Conservation (phyloP, 1,140 invertebrate genomes). For the Drosophila gunungcola region DNA sequence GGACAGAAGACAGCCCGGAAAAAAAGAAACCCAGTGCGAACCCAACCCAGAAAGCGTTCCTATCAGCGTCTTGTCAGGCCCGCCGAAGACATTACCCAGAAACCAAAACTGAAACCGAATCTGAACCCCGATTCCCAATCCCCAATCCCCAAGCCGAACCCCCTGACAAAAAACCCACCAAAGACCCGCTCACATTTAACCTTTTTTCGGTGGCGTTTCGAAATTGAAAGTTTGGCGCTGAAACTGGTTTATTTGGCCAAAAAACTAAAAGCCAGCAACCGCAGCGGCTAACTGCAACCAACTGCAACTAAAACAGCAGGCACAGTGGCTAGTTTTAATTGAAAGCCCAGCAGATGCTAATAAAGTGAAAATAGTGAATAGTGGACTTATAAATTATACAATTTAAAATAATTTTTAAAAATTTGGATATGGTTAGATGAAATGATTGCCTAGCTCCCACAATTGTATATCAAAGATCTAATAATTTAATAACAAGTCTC, state of each 20-base stretch:
- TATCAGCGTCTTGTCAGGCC: slow-evolving; percentile 72
- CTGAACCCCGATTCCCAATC: background rate
- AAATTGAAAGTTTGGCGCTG: slow-evolving; percentile 75
- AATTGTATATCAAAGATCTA: no score
- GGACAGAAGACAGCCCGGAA: slow-evolving; percentile 36
- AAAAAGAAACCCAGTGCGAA: slow-evolving; percentile 2
- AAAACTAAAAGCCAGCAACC: slow-evolving; percentile 31
- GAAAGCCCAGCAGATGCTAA: background rate
- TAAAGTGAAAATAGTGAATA: background rate
- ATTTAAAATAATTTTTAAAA: no score
- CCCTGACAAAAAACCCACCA: slow-evolving; percentile 6
- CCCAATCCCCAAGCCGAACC: background rate
- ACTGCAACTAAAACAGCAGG: slow-evolving; percentile 27
- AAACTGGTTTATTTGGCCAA: slow-evolving; percentile 71
- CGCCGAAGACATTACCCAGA: slow-evolving; percentile 28
- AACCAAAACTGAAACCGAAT: slow-evolving; percentile 13
- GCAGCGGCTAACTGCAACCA: slow-evolving; percentile 26
- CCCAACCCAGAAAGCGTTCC: slow-evolving; percentile 59
- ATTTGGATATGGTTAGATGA: no score
- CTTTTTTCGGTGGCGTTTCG: slow-evolving; percentile 69
- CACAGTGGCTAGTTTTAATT: slow-evolving; percentile 14
- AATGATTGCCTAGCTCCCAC: no score
- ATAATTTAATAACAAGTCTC: no score
- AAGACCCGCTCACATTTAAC: slow-evolving; percentile 68
- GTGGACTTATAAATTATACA: no score